Base-by-base conservation (phyloP, 2,888 invertebrate genomes). In the Xestoiulus laeticollis region DNA sequence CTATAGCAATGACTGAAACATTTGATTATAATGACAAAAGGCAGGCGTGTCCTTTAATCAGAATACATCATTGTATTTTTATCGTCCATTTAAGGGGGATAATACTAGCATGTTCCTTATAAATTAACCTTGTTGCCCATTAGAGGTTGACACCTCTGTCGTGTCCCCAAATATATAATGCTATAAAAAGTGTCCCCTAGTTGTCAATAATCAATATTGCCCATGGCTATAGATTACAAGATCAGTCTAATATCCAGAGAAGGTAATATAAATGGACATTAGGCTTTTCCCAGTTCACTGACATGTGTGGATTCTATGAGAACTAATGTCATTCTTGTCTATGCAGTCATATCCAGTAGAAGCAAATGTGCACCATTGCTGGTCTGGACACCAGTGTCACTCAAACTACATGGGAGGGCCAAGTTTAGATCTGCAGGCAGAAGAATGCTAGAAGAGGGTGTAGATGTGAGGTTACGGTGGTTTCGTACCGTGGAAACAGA, bases 401-500 rank as follows among this genome's bases (percentile, higher is more conserved):
- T 43, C 12, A 16, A 48, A 16, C 1, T 8, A 8, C 48, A 48
- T 48, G 48, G 48, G 16, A 12, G 48, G 16, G 6, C 48, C 48
- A 48, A 16, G n/a, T n/a, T n/a, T n/a, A n/a, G n/a, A n/a, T 6
- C 48, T 2, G 48, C 48, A 43, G 43, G 10, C 48, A 16, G 48
- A 48, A 48, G 48, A 48, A 48, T 48, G 48, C 14, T 48, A 48
- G 48, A 48, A 48, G 48, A 48, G 48, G 48, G 48, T 44, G 22
- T 32, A 10, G 44, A 22, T 38, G 87, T 87, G n/a, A 84, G 32
- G 26, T 87, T 87, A 43, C 83, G 87, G 8, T 87, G 87, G 87
- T 87, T 87, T 87, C 87, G 87, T 43, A 87, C 87, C 10, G 84
- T 87, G 14, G 82, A 87, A 84, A 87, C 87, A 12, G 44, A 38